Evolutionary conservation across 2,797 vertebrate species (phyloP).

Genomic region (Pseudochaenichthys georgianus): DNA sequence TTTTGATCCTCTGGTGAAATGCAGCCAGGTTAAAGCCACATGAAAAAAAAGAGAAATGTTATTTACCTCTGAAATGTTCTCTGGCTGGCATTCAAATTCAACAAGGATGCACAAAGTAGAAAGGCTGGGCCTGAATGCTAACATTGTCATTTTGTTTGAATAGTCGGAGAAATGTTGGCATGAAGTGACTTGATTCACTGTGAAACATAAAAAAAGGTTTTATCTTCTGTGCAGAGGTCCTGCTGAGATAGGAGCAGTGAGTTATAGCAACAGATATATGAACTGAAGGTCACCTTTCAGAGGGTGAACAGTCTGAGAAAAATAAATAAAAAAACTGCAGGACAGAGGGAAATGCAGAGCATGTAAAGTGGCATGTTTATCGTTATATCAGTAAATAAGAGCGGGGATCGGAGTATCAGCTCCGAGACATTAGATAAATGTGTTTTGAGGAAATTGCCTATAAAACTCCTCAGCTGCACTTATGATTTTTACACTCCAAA

Average conservation of each 20-base stretch:
- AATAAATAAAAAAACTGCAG: slow-evolving; percentile 71
- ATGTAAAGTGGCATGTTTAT: slow-evolving; percentile 65
- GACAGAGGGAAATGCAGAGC: slow-evolving; percentile 48
- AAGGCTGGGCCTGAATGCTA: slow-evolving; percentile 65
- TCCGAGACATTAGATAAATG: slow-evolving; percentile 46
- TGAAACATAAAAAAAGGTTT: slow-evolving; percentile 78
- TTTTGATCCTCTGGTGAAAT: slow-evolving; percentile 61
- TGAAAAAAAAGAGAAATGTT: slow-evolving; percentile 41
- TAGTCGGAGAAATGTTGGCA: slow-evolving; percentile 73
- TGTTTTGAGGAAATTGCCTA: slow-evolving; percentile 64
- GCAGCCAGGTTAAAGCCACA: slow-evolving; percentile 47
- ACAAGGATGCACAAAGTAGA: slow-evolving; percentile 43
- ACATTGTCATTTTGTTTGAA: slow-evolving; percentile 78
- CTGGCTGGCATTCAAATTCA: slow-evolving; percentile 65
- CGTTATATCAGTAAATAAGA: slow-evolving; percentile 64
- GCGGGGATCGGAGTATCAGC: slow-evolving; percentile 4
- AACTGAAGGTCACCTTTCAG: slow-evolving; percentile 81
- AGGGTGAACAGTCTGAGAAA: slow-evolving; percentile 69
- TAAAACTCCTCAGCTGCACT: slow-evolving; percentile 57
- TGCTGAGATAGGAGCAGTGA: slow-evolving; percentile 68
- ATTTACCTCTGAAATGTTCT: slow-evolving; percentile 67
- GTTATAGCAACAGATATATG: slow-evolving; percentile 77
- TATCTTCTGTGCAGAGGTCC: slow-evolving; percentile 74
- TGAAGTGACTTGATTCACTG: slow-evolving; percentile 81
- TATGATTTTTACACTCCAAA: slow-evolving; percentile 57